Evolutionary conservation across 1,140 invertebrate species (phyloP).

Genomic region (Nasonia vitripennis): DNA sequence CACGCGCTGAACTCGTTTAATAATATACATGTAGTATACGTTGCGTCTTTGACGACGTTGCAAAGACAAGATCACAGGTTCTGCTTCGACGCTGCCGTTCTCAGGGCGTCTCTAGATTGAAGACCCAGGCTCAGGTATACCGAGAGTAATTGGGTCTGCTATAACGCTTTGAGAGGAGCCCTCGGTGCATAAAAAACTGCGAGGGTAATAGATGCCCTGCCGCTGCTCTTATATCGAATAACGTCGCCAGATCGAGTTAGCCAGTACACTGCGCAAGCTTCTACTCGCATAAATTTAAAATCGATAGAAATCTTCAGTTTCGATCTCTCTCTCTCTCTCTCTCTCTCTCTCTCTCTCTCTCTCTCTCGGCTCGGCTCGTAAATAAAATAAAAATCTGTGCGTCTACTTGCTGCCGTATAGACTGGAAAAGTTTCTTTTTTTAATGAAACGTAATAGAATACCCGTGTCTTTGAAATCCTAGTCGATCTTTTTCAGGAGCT

Average conservation of each 20-base stretch:
- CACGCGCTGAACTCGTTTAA: neutral
- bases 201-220: conserved; percentile 1
- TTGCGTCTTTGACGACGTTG: conserved; percentile 34
- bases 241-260: neutral
- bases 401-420: neutral
- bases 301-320: neutral
- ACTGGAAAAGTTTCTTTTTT: neutral
- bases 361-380: too few species aligned
- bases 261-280: neutral
- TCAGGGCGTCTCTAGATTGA: neutral
- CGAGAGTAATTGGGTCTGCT: conserved; percentile 18
- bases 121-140: neutral
- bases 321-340: too few species aligned
- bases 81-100: neutral
- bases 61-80: conserved; percentile 7
- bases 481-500: neutral
- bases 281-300: neutral
- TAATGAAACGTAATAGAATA: neutral
- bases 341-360: too few species aligned
- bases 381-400: neutral
- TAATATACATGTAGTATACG: neutral
- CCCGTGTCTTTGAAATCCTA: neutral
- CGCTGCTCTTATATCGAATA: conserved; percentile 5
- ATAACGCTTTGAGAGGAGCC: neutral
- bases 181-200: neutral